Evolutionary conservation across 2,888 invertebrate genomes (phyloP).

Genomic region (Anthophora plumipes): DNA sequence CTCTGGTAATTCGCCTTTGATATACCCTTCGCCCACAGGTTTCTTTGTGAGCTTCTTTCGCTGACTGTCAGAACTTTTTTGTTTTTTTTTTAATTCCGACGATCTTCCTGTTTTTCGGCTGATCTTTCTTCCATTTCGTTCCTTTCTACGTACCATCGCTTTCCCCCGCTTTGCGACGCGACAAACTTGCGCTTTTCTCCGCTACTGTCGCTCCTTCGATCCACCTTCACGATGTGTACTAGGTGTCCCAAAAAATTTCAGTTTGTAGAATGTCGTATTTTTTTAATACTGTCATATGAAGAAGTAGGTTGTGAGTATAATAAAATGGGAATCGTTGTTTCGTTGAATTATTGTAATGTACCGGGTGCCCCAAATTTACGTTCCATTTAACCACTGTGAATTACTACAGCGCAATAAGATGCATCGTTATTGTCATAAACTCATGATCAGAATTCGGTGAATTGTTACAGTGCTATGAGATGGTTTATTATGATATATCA

Average conservation of each 20-base stretch:
- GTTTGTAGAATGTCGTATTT: too few relatives aligned
- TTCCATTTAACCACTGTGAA: background rate
- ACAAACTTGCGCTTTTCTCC: too few relatives aligned
- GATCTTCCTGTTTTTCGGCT: background rate
- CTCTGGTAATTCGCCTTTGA: background rate
- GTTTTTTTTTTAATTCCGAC: background rate
- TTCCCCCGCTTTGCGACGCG: background rate
- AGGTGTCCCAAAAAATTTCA: too few relatives aligned
- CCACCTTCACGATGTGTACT: too few relatives aligned
- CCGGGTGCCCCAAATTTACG: background rate
- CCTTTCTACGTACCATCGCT: background rate
- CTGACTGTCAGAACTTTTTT: background rate
- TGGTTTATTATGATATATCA: too few relatives aligned
- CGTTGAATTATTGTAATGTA: background rate
- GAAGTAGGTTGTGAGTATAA: too few relatives aligned
- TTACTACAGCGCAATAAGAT: background rate
- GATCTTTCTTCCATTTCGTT: background rate
- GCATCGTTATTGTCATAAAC: background rate
- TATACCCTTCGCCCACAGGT: background rate
- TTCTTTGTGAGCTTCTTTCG: slow-evolving; percentile 3
- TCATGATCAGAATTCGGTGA: background rate
- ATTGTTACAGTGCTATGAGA: background rate
- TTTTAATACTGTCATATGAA: too few relatives aligned
- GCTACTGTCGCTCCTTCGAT: too few relatives aligned
- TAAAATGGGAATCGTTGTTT: too few relatives aligned